Conservation (phyloP, 2,888 invertebrate species). For the Callyntrura sp. region DNA sequence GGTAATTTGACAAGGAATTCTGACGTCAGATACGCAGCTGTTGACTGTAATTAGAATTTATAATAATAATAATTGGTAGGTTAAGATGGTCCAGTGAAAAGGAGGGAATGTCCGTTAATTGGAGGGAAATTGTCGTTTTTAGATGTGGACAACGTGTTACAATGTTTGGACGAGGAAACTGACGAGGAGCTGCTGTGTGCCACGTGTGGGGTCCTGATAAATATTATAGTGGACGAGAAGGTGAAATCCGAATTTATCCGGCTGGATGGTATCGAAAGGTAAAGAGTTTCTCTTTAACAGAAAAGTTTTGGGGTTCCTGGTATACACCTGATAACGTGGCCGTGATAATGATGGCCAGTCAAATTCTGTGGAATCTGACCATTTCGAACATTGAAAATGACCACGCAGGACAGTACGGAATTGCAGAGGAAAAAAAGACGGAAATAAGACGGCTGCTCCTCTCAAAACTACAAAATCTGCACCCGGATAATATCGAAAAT, state of each 20-base stretch:
- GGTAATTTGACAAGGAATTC: constrained; percentile 83
- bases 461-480: constrained; percentile 55
- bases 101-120: constrained; percentile 20
- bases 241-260: constrained; percentile 80
- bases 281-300: not conserved
- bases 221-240: constrained; percentile 81
- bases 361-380: constrained; percentile 82
- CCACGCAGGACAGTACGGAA: constrained; percentile 47
- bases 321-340: constrained; percentile 79
- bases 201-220: constrained; percentile 83
- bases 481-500: constrained; percentile 7
- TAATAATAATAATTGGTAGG: no score
- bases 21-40: constrained; percentile 76
- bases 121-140: no score
- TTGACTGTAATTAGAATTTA: constrained; percentile 75
- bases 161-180: constrained; percentile 79
- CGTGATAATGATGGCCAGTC: constrained; percentile 81
- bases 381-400: constrained; percentile 74
- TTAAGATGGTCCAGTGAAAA: no score
- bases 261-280: constrained; percentile 79
- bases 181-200: constrained; percentile 81
- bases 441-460: constrained; percentile 65
- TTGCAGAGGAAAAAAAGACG: constrained; percentile 62
- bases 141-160: constrained; percentile 79
- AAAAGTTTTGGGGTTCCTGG: no score